Base-by-base conservation (phyloP, 2,888 invertebrate species). In the Anorthoa munda region DNA sequence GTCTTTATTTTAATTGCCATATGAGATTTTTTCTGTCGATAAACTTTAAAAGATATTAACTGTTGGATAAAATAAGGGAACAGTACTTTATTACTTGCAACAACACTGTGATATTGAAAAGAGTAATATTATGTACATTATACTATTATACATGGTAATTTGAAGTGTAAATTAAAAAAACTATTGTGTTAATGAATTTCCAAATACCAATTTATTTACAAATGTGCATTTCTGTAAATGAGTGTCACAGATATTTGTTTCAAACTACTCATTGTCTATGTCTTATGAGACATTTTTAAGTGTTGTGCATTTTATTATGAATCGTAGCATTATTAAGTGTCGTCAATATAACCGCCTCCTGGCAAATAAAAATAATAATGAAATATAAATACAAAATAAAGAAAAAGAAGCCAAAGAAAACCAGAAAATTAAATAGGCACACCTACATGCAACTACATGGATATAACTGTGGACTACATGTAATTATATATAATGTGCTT, bases 271-370 rank as follows among this genome's bases (percentile, higher is more conserved):
- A 31, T 4, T 2, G 18, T n/a, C 4, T 12, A 23, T 18, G 26
- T 31, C 5, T 13, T 53, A 45, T 45, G 15, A 51, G 2, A 31
- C 46, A 5, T 13, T 12, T 31, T n/a, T 4, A 12, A 13, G 63
- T 75, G 46, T 56, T 48, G 75, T 75, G 75, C 63, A 75, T 39
- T 59, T 53, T 31, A n/a, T 21, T n/a, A 45, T 61, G 46, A 75
- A 56, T 17, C 13, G 50, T 72, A 64, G 50, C 66, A 70, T 60
- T 60, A 39, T 68, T 68, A 66, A 31, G 77, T 83, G 72, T 66
- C 31, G 72, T 87, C 85, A 87, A 88, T 90, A 87, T 86, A 90
- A 87, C 90, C 90, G 88, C 87, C 84, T 87, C 85, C 82, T 77
- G 65, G 86, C 72, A 88, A 86, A 88, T 83, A 88, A 84, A 87